Base-by-base conservation (phyloP, 2,113 vertebrate genomes). In the Bubalus kerabau region DNA sequence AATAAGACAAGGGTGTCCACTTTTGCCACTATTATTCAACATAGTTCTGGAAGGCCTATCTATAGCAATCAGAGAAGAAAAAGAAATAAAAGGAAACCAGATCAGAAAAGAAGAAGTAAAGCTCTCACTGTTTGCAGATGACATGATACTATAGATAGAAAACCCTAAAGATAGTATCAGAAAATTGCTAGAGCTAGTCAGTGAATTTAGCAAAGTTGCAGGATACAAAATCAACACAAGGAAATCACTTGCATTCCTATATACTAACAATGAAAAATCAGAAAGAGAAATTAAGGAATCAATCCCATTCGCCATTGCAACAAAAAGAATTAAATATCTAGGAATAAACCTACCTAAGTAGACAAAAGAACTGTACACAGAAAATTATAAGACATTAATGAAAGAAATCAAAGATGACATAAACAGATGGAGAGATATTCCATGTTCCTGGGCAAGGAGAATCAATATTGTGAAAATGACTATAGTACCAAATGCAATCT, bases 401-500 rank as follows among this genome's bases (percentile, higher is more conserved):
- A n/a, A 67, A 67, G 17, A 67, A 67, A 67, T 67, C 16, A 67
- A 67, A 36, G 64, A 67, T n/a, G 4, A 67, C 64, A 19, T 67
- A 19, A 67, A 36, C 32, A n/a, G 64, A 67, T 36, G 4, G 32
- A 36, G 8, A 67, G 32, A 1, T 21, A 67, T 19, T 67, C 64
- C 32, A 67, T n/a, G 16, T 67, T 67, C 64, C 64, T 67, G 32
- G 32, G 8, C 2, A n/a, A 4, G 64, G 4, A n/a, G 64, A 67
- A 67, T 19, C 64, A n/a, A 67, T 67, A n/a, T 36, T 67, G 64
- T 67, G 64, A 67, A 67, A 67, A 10, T 67, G 64, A 19, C 16
- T 67, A 36, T 36, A 19, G 8, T 67, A 67, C 8, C 0, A 0
- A 67, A 19, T 0, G 4, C 64, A 67, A 19, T 67, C 32, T 67